Conservation (phyloP, 2,888 invertebrate genomes). For the Nemoura dubitans region DNA sequence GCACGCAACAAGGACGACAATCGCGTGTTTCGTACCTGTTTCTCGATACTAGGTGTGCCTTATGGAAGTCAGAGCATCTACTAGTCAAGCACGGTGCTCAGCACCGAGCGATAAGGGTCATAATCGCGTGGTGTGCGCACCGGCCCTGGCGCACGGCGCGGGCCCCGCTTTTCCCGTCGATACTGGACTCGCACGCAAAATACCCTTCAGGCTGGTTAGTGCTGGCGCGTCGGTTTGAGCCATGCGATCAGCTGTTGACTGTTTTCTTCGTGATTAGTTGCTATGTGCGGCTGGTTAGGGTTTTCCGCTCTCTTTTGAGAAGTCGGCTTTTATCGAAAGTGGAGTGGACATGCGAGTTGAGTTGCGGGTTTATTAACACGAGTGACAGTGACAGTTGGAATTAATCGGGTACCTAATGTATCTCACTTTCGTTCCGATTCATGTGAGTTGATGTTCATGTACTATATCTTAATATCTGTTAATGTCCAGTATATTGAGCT, state of each 20-base stretch:
- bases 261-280: background rate
- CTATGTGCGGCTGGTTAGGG: background rate
- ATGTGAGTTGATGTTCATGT: background rate
- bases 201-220: slow-evolving; percentile 26
- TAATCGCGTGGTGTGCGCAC: background rate
- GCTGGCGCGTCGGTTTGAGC: background rate
- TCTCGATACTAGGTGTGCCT: no score
- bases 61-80: background rate
- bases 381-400: background rate
- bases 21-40: background rate
- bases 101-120: background rate
- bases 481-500: no score
- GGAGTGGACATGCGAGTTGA: background rate
- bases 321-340: background rate
- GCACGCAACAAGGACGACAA: background rate
- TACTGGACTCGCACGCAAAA: background rate
- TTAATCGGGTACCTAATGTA: no score
- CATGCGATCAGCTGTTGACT: background rate
- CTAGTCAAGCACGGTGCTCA: background rate
- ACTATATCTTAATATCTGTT: no score
- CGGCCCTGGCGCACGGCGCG: slow-evolving; percentile 9
- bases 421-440: background rate
- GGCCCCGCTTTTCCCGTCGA: slow-evolving; percentile 13
- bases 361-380: background rate
- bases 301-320: background rate